A percentile compares a stretch with the other conserved stretches of the same genome.
Evolutionary conservation across 2,888 invertebrate species (phyloP).

Genomic region (Drosophila siamana): DNA sequence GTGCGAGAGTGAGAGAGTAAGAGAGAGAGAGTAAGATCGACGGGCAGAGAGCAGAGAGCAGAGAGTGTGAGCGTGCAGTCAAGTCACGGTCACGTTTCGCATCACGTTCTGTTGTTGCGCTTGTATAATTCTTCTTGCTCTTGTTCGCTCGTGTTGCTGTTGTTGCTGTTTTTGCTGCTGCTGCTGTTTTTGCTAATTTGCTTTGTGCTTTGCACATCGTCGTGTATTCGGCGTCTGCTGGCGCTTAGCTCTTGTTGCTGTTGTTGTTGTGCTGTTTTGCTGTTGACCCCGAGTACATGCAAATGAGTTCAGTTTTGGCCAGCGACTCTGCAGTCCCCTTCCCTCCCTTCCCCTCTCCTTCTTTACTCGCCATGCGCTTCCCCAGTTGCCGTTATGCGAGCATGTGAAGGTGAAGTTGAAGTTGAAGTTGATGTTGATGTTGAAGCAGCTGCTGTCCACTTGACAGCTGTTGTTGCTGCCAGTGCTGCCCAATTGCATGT

Average conservation of each 20-base stretch:
- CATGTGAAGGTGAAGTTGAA: conserved; percentile 17
- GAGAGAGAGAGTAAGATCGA: conserved; percentile 6
- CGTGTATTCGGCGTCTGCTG: conserved; percentile 32
- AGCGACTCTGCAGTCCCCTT: conserved; percentile 40
- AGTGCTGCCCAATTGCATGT: conserved; percentile 23
- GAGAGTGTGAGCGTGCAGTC: conserved; percentile 34
- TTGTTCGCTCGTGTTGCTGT: conserved; percentile 2
- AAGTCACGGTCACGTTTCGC: conserved; percentile 78
- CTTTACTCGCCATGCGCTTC: conserved; percentile 30
- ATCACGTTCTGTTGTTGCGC: conserved; percentile 68
- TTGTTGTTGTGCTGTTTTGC: conserved; percentile 25
- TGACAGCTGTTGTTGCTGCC: conserved; percentile 60
- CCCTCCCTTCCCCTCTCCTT: not conserved
- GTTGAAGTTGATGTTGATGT: conserved; percentile 12
- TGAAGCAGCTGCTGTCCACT: conserved; percentile 41
- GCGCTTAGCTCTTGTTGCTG: conserved; percentile 32
- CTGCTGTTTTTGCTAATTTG: conserved; percentile 29
- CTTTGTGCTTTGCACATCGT: conserved; percentile 40
- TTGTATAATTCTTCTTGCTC: conserved; percentile 25
- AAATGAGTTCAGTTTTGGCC: conserved; percentile 70
- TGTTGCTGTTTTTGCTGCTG: conserved; percentile 21
- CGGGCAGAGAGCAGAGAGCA: conserved; percentile 5
- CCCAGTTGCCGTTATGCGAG: conserved; percentile 48
- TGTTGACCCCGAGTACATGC: conserved; percentile 69
- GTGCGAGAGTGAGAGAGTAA: conserved; percentile 4